These are phyloP conservation scores for Rhinichthys osculus DNA, from an alignment of 2,797 vertebrate genomes.

Conservation along the genomic window DNA sequence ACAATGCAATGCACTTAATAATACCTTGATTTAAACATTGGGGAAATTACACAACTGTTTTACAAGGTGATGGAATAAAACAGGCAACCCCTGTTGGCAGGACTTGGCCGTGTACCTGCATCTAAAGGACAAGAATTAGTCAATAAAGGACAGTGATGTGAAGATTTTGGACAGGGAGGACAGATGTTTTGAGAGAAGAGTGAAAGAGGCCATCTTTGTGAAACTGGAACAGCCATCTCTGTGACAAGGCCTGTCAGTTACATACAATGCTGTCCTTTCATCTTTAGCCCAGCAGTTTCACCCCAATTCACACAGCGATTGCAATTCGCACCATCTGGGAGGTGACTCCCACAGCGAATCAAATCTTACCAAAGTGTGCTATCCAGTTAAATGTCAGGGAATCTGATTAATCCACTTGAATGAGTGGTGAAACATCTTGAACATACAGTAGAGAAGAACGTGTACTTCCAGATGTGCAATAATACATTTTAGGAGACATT, in stretches of 20 bases:
- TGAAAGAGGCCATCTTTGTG: slow-evolving; percentile 19
- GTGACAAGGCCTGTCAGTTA: slow-evolving; percentile 30
- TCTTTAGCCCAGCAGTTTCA: slow-evolving; percentile 25
- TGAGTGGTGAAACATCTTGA: slow-evolving; percentile 14
- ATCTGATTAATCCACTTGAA: slow-evolving; percentile 27
- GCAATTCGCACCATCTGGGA: slow-evolving; percentile 12
- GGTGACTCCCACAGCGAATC: slow-evolving; percentile 14
- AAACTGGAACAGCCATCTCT: slow-evolving; percentile 30
- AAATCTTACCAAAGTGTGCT: slow-evolving; percentile 3
- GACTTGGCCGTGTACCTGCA: background rate
- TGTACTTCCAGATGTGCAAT: slow-evolving; percentile 3
- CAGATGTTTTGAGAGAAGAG: slow-evolving; percentile 20
- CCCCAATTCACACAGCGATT: slow-evolving; percentile 39
- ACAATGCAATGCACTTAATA: slow-evolving; percentile 7
- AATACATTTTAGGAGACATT: background rate
- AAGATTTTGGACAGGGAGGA: slow-evolving; percentile 11
- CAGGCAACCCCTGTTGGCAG: background rate
- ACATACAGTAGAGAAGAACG: background rate
- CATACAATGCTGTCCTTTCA: slow-evolving; percentile 28
- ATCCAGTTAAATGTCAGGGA: slow-evolving; percentile 25
- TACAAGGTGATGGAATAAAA: slow-evolving; percentile 6
- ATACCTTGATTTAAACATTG: background rate
- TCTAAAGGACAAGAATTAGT: slow-evolving; percentile 7
- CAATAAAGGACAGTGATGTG: slow-evolving; percentile 7
- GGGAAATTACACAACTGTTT: background rate